A percentile compares a stretch with the other conserved stretches of the same genome.
Conservation (phyloP, 2,113 vertebrate species). For the Paradisaea rubra region DNA sequence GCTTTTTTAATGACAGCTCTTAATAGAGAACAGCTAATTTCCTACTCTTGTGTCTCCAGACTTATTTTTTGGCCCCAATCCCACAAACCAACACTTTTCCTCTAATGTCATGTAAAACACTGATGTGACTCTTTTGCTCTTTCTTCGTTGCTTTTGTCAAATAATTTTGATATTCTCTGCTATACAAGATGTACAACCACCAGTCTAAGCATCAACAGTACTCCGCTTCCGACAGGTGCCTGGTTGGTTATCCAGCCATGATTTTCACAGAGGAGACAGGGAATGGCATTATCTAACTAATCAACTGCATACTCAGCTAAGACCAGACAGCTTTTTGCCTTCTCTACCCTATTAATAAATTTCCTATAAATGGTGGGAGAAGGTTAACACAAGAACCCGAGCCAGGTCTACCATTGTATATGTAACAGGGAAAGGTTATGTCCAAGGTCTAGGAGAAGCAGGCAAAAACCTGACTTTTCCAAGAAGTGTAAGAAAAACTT, state of each 20-base stretch:
- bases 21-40: not conserved
- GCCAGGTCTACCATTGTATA: not conserved
- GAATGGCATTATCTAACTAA: accelerated
- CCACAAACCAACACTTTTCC: not conserved
- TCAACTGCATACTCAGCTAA: not conserved
- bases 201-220: not conserved
- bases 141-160: not conserved
- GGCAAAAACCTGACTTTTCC: not conserved
- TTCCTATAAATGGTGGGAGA: not conserved
- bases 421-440: not conserved
- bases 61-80: not conserved
- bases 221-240: not conserved
- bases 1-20: not conserved
- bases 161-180: not conserved
- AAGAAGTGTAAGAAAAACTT: not conserved
- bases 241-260: not conserved
- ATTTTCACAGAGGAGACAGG: not conserved
- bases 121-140: not conserved
- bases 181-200: not conserved
- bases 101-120: not conserved
- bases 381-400: not conserved
- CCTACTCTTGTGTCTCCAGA: not conserved
- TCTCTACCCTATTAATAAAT: not conserved
- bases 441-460: not conserved
- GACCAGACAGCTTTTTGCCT: not conserved